Conservation (phyloP, 2,797 vertebrate species). For the Mionectes olivaceus region DNA sequence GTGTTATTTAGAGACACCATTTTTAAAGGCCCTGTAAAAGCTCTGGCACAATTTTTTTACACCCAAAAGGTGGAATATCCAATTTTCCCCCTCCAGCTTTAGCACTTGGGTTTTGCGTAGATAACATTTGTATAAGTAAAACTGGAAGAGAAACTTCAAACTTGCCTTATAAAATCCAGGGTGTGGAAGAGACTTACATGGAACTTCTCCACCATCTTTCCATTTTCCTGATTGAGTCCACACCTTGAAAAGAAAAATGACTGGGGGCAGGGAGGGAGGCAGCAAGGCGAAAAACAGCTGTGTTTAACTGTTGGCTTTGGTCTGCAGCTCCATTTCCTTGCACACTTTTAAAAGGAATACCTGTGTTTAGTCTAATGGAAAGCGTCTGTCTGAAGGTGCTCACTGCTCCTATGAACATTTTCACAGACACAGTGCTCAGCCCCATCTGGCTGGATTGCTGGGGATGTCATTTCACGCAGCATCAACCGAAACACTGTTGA, state of each 20-base stretch:
- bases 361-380: slow-evolving; percentile 60
- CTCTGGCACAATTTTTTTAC: background rate
- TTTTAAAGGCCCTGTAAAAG: slow-evolving; percentile 39
- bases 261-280: no score
- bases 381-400: slow-evolving; percentile 39
- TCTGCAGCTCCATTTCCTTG: slow-evolving; percentile 18
- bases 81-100: background rate
- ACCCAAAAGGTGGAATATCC: background rate
- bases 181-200: background rate
- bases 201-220: background rate
- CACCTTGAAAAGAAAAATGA: background rate
- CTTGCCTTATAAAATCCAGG: background rate
- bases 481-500: background rate
- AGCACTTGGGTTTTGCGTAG: background rate
- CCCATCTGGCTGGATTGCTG: background rate
- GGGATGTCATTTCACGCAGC: slow-evolving; percentile 12
- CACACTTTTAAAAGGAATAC: slow-evolving; percentile 33
- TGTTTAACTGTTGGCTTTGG: slow-evolving; percentile 21
- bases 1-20: slow-evolving; percentile 47
- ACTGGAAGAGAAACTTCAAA: background rate
- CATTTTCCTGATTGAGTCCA: background rate
- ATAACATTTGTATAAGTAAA: background rate
- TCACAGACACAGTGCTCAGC: slow-evolving; percentile 15
- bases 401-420: background rate
- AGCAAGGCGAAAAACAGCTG: background rate